A percentile compares a stretch with the other conserved stretches of the same genome.
phyloP scores from a whole-genome alignment of 2,888 invertebrate genomes.

The Synanthedon andrenaeformis region DNA sequence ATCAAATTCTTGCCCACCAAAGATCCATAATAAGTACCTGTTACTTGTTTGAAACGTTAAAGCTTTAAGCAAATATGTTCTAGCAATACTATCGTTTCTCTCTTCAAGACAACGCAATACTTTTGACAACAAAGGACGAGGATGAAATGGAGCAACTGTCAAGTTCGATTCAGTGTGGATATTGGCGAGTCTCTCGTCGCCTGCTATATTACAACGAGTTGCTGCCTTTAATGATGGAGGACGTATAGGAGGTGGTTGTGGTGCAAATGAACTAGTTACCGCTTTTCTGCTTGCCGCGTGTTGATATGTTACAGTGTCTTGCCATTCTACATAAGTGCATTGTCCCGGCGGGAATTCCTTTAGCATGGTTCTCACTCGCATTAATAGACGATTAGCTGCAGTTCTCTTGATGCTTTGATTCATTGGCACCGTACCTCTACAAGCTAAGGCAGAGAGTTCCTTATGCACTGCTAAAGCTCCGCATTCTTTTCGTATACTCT shows the following conservation, averaged over 20 bases:
- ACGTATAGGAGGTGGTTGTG: slow-evolving; percentile 35
- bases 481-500: slow-evolving; percentile 39
- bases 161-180: slow-evolving; percentile 28
- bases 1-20: slow-evolving; percentile 41
- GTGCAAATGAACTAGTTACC: slow-evolving; percentile 52
- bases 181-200: slow-evolving; percentile 36
- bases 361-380: slow-evolving; percentile 43
- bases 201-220: slow-evolving; percentile 37
- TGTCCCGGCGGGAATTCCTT: slow-evolving; percentile 46
- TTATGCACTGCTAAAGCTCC: slow-evolving; percentile 56
- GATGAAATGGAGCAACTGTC: slow-evolving; percentile 24
- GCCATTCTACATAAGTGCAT: slow-evolving; percentile 40
- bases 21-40: slow-evolving; percentile 48
- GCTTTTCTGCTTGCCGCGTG: slow-evolving; percentile 50
- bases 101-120: slow-evolving; percentile 44
- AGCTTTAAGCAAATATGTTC: slow-evolving; percentile 30
- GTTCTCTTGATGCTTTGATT: slow-evolving; percentile 54
- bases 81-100: slow-evolving; percentile 30
- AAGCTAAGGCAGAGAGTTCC: slow-evolving; percentile 43
- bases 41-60: slow-evolving; percentile 33
- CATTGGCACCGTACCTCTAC: slow-evolving; percentile 40
- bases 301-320: slow-evolving; percentile 49
- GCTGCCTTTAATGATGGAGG: slow-evolving; percentile 26
- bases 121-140: slow-evolving; percentile 37
- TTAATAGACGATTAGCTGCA: slow-evolving; percentile 50